These are phyloP conservation scores for Thunnus albacares DNA, from an alignment of 2,797 vertebrate species.

Conservation along the genomic window DNA sequence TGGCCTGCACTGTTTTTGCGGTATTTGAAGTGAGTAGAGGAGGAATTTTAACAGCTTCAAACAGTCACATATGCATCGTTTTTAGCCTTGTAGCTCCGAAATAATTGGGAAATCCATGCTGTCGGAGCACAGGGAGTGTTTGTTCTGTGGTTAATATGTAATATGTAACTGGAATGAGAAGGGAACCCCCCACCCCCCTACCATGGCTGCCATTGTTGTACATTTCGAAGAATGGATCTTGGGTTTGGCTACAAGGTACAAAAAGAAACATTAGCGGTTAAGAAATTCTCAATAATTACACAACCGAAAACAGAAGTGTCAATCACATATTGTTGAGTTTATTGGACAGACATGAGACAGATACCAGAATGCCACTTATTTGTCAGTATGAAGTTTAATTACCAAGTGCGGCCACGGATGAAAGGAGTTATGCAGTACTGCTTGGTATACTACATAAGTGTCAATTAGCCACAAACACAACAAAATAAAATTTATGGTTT, in stretches of 20 bases:
- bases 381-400: too few species aligned
- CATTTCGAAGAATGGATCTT: background rate
- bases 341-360: too few species aligned
- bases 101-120: background rate
- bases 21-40: conserved; percentile 28
- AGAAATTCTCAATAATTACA: background rate
- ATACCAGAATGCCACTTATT: too few species aligned
- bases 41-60: conserved; percentile 44
- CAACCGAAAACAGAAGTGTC: background rate
- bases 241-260: background rate
- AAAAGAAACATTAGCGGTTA: too few species aligned
- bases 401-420: too few species aligned
- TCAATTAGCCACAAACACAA: too few species aligned
- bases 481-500: too few species aligned
- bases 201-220: rapidly evolving
- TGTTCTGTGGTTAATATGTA: conserved; percentile 48
- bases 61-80: background rate
- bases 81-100: background rate
- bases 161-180: conserved; percentile 29
- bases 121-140: background rate
- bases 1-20: background rate
- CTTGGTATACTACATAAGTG: too few species aligned
- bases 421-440: too few species aligned
- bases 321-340: background rate
- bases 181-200: background rate